Percentiles rank a stretch among this genome's conserved stretches.
Evolutionary conservation across 37 sponge, comb jelly and placozoan species (phyloP).

Genomic region (Aplysina aerophoba): DNA sequence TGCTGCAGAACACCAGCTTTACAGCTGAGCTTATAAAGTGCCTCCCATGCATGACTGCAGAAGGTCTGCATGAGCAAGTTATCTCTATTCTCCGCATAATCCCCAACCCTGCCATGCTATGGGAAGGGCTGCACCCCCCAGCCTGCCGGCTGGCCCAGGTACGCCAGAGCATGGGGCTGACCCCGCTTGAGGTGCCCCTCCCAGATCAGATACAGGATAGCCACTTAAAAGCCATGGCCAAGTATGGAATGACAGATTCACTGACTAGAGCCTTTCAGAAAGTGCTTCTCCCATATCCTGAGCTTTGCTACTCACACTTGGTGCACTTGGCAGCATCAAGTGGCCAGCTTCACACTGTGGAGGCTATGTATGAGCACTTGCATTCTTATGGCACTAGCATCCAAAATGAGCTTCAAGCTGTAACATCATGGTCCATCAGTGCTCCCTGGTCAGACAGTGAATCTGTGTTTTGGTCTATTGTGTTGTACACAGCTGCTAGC

Average conservation of each 20-base stretch:
- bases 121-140: neutral
- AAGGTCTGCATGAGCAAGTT: neutral
- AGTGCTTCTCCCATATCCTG: neutral
- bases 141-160: neutral
- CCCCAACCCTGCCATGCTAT: neutral
- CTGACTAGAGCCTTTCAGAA: neutral
- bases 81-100: neutral
- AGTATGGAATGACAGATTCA: neutral
- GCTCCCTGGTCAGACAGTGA: constrained; percentile 33
- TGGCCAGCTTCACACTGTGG: neutral
- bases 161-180: neutral
- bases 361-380: neutral
- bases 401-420: neutral
- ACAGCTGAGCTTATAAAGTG: neutral
- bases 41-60: neutral
- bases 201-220: neutral
- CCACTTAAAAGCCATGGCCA: constrained; percentile 12
- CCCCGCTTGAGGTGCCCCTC: neutral
- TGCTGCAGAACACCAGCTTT: neutral
- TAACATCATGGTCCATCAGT: neutral
- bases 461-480: constrained; percentile 17
- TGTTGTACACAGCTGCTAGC: constrained; percentile 1
- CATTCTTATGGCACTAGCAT: neutral
- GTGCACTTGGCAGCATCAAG: constrained; percentile 5
- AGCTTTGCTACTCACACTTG: neutral